Conservation (phyloP, 35 echinoderm and acorn worm species). For the Amphiura filiformis region DNA sequence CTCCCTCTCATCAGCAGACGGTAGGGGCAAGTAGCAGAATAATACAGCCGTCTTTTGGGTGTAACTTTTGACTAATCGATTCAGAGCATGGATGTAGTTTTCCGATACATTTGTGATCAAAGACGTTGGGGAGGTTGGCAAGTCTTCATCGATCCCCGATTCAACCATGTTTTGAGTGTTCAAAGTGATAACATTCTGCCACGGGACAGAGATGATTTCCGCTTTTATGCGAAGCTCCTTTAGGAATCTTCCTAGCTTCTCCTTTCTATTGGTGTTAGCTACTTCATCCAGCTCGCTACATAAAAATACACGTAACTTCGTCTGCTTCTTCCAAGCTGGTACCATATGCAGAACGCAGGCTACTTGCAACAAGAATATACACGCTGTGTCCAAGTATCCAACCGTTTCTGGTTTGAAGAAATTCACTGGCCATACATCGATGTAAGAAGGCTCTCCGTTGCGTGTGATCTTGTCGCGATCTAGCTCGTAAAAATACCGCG, state of each 20-base stretch:
- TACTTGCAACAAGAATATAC: slow-evolving; percentile 86
- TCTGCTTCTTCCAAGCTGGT: slow-evolving; percentile 64
- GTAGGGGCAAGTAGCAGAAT: slow-evolving; percentile 85
- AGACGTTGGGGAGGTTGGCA: slow-evolving; percentile 12
- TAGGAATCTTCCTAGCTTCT: slow-evolving; percentile 75
- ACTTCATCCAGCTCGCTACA: slow-evolving; percentile 66
- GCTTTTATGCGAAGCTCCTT: slow-evolving; percentile 83
- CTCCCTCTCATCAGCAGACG: slow-evolving; percentile 53
- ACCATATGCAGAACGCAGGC: slow-evolving; percentile 95
- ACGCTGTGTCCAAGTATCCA: slow-evolving; percentile 91
- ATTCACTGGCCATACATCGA: slow-evolving; percentile 94
- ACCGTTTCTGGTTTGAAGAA: slow-evolving; percentile 93
- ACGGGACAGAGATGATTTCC: slow-evolving; percentile 58
- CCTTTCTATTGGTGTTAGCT: slow-evolving; percentile 45
- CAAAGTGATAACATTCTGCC: slow-evolving; percentile 63
- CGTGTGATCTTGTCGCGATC: slow-evolving; percentile 47
- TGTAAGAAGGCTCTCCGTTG: slow-evolving; percentile 6
- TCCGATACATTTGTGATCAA: slow-evolving; percentile 70
- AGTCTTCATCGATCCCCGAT: slow-evolving; percentile 8
- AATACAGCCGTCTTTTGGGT: slow-evolving; percentile 53
- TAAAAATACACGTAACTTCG: slow-evolving; percentile 75
- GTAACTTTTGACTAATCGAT: slow-evolving; percentile 61
- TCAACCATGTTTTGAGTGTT: slow-evolving; percentile 28
- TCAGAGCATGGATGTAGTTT: slow-evolving; percentile 69
- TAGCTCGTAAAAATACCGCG: slow-evolving; percentile 62